Evolutionary conservation across 2,797 vertebrate genomes (phyloP), one percentile per base, ranked within the genome.

Genomic region (Myotis pilosus): DNA sequence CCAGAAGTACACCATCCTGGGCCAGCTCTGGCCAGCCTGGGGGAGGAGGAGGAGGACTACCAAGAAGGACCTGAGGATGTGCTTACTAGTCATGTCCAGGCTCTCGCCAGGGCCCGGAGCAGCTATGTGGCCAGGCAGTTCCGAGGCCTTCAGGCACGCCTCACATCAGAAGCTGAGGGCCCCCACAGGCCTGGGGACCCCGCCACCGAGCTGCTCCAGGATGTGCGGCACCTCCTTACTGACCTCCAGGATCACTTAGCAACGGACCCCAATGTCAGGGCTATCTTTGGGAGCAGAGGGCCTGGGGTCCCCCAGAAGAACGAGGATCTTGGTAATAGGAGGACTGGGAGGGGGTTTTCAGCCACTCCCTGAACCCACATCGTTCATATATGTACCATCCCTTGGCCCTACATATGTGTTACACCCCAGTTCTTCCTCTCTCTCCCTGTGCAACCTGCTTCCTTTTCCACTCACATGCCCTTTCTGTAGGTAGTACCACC

Each of bases 11-110:
- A 98, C 92, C 97, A 98, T 0, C 98, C 98, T 95, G 98, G 98
- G 0, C 97, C 98, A 22, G 98, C 98, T 0, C 91, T 99, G 92
- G 98, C 98, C 98, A 99, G 98, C 96, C 93, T 99, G n/a, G 98
- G 98, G 83, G 99, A 99, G 36, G 98, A 86, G 1, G 60, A 38
- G 0, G 95, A 98, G 10, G 95, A 96, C 1, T 36, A 2, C 72
- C 86, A 99, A 8, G 94, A 94, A 5, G 84, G 68, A 0, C 44
- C 95, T 0, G 98, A 98, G 93, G 98, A 98, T 23, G 97, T 98
- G 49, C 97, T 99, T n/a, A 97, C 76, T 71, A 98, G 98, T 33
- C 98, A 99, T 1, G 97, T 99, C 36, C 97, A 96, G 62, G 98
- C 99, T 95, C 94, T 99, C 97, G 98, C 98, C 4, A 98, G 99